Conservation (phyloP, 2,113 vertebrate genomes). For the Nicator chloris region DNA sequence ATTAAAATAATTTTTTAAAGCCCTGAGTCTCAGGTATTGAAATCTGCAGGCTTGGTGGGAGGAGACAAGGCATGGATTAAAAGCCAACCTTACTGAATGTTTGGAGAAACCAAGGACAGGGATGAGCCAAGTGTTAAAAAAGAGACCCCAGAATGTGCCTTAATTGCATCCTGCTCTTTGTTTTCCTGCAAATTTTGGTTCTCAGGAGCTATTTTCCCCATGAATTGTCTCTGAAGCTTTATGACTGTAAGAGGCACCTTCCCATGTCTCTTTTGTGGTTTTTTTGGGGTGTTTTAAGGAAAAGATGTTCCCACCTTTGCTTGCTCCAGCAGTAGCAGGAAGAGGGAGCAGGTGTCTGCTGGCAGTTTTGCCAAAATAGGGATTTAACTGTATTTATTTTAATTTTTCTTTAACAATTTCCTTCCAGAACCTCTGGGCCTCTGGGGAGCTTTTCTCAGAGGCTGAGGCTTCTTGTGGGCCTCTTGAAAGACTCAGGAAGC, state of each 20-base stretch:
- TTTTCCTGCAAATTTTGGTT: neutral
- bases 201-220: neutral
- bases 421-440: neutral
- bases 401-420: neutral
- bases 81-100: neutral
- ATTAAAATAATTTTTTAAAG: neutral
- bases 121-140: neutral
- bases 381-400: neutral
- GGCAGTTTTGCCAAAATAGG: rapidly evolving
- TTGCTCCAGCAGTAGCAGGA: neutral
- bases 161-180: neutral
- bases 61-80: neutral
- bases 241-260: neutral
- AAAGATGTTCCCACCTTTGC: neutral
- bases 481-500: neutral
- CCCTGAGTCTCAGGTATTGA: neutral
- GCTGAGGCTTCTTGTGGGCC: too few species aligned
- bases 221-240: neutral
- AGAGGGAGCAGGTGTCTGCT: neutral
- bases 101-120: neutral
- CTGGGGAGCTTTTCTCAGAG: neutral
- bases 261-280: neutral
- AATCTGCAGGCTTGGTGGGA: neutral
- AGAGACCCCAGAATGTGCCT: neutral
- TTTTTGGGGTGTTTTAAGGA: neutral